Evolutionary conservation across 2,797 vertebrate species (phyloP), one percentile per base, ranked within the genome.

Genomic region (Oreortyx pictus): DNA sequence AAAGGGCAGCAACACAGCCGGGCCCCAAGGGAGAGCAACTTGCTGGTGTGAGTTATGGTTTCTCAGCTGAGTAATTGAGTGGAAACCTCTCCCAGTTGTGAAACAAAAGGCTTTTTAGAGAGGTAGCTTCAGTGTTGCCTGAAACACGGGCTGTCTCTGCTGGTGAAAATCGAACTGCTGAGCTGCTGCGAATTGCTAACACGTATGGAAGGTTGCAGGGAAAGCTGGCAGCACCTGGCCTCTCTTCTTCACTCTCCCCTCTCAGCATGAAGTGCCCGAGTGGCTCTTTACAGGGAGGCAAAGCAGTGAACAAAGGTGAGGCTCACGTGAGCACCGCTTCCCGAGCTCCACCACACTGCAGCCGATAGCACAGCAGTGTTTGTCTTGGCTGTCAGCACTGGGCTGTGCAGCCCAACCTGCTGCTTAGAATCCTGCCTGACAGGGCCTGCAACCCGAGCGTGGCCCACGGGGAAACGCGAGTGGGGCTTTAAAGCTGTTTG

Each of bases 321-420:
- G 54, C 31, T 84, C 14, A 2, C 35, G 5, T 0, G 66, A 71
- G 65, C 3, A 4, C 80, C 64, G 39, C 37, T 60, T 25, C 71
- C 52, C 11, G 0, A 1, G 11, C 68, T 86, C 83, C 49, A 57
- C 64, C 47, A n/a, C 0, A 1, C 62, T 43, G 2, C 65, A 33
- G 62, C 61, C 65, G 44, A 29, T 17, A 68, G 39, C 1, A 0
- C 5, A 5, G 73, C 89, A 83, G 23, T 67, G 52, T 90, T 94
- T 90, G 92, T 86, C 62, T 86, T 86, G 89, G 76, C 92, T 91
- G 70, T 52, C 70, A 49, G 13, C 81, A 90, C 57, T 56, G 60
- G 76, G 76, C 73, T 86, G 79, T 47, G 79, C 79, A 92, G 81
- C 86, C 75, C 87, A 89, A 92, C 64, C 39, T 27, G 11, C 73